Base-by-base conservation (phyloP, 2,888 invertebrate genomes). In the Octodonta nipae region DNA sequence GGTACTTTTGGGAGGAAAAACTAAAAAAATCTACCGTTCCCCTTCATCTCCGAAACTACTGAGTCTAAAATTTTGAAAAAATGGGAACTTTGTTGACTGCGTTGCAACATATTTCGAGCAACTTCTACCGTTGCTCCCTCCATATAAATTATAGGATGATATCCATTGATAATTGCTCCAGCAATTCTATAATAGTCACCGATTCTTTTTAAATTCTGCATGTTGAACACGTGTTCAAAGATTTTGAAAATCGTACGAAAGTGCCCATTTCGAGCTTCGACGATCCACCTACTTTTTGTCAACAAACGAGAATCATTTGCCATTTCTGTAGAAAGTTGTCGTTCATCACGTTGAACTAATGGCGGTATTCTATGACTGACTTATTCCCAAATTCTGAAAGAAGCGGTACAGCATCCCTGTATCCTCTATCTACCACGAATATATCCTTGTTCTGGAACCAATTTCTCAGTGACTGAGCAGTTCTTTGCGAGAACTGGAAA, bases 401-500 rank as follows among this genome's bases (percentile, higher is more conserved):
- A 11, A 35, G 12, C 8, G 32, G n/a, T 2, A 12, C 20, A 15
- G 12, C 27, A 14, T 32, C 32, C 11, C 32, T 22, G 15, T 35
- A 35, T 6, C 35, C 26, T 26, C 26, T 31, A 31, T 35, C 32
- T 3, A 32, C 8, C 15, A 35, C 7, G 17, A 35, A 8, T 14
- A 36, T 36, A 26, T 36, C 33, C 8, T 15, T 11, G 13, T 33
- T 26, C 10, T 36, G 28, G 13, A 36, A 36, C 36, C 33, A 36
- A n/a, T 13, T 14, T 13, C 13, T 13, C 26, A 36, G 16, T 15
- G 11, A n/a, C n/a, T 11, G 26, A 7, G 15, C 17, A 14, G 33
- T 30, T 25, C 15, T 28, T 34, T 34, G 6, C 15, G n/a, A 12
- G 12, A 7, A 22, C 32, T 32, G 1, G 32, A 30, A n/a, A 34